These are phyloP conservation scores for Helicoverpa zea DNA, from an alignment of 1,140 invertebrate genomes.

Conservation along the genomic window DNA sequence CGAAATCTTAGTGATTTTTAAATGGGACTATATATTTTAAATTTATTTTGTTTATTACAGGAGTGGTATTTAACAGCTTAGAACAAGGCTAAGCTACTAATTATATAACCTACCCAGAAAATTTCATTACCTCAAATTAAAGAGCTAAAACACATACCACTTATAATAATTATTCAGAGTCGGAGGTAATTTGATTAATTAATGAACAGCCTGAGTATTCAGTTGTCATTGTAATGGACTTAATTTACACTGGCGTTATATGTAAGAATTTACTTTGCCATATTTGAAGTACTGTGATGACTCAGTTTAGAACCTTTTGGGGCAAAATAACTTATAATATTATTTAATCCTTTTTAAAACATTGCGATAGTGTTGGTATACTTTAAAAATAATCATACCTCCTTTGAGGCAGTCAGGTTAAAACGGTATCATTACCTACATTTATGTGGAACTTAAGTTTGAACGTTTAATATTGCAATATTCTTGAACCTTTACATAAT, in stretches of 20 bases:
- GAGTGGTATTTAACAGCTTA: not conserved
- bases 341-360: not conserved
- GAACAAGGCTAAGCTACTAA: not conserved
- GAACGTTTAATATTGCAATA: no score
- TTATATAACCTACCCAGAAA: not conserved
- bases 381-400: no score
- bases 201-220: conserved; percentile 6
- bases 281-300: not conserved
- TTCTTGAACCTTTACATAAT: no score
- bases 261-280: not conserved
- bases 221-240: conserved; percentile 8
- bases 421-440: no score
- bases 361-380: not conserved
- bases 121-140: conserved; percentile 24
- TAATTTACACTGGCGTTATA: conserved; percentile 17
- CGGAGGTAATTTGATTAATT: conserved; percentile 25
- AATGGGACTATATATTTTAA: no score
- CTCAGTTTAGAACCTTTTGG: not conserved
- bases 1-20: no score
- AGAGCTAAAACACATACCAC: conserved; percentile 31
- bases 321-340: no score
- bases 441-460: no score
- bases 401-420: no score
- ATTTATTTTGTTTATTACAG: no score
- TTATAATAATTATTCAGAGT: conserved; percentile 34